These are phyloP conservation scores for Eilema depressum DNA, from an alignment of 2,888 invertebrate species.

Conservation along the genomic window DNA sequence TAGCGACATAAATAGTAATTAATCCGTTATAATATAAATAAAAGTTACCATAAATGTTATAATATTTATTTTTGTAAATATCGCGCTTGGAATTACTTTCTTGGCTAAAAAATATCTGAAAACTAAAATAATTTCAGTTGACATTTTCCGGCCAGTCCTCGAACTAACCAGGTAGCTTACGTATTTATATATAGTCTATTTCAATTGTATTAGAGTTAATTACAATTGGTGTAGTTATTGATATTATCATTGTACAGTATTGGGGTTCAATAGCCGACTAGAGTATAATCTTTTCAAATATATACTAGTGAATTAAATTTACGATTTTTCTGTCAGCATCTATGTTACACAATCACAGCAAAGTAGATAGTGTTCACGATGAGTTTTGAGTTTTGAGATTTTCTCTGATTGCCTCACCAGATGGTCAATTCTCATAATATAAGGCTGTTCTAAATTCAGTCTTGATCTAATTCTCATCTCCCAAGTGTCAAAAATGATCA, in stretches of 20 bases:
- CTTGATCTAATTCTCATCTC: no score
- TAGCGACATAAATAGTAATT: slow-evolving; percentile 22
- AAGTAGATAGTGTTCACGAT: not conserved
- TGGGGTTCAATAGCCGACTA: slow-evolving; percentile 16
- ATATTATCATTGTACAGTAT: slow-evolving; percentile 8
- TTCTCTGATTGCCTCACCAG: not conserved
- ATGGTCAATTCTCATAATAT: not conserved
- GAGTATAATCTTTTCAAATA: not conserved
- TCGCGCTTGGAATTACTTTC: slow-evolving; percentile 31
- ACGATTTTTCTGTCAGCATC: not conserved
- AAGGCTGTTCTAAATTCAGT: no score
- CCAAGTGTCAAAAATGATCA: no score
- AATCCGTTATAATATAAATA: slow-evolving; percentile 46
- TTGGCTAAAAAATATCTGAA: slow-evolving; percentile 15
- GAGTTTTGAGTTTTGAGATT: not conserved
- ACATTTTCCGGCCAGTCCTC: slow-evolving; percentile 18
- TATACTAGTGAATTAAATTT: not conserved
- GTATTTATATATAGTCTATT: not conserved
- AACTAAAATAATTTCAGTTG: not conserved
- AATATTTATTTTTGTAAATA: slow-evolving; percentile 52
- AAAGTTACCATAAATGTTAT: slow-evolving; percentile 51
- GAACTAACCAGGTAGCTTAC: slow-evolving; percentile 17
- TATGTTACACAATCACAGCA: not conserved
- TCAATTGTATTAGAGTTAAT: slow-evolving; percentile 14
- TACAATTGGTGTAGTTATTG: slow-evolving; percentile 15